phyloP scores from a whole-genome alignment of 2,888 invertebrate genomes.

The Drosophila algonquin region DNA sequence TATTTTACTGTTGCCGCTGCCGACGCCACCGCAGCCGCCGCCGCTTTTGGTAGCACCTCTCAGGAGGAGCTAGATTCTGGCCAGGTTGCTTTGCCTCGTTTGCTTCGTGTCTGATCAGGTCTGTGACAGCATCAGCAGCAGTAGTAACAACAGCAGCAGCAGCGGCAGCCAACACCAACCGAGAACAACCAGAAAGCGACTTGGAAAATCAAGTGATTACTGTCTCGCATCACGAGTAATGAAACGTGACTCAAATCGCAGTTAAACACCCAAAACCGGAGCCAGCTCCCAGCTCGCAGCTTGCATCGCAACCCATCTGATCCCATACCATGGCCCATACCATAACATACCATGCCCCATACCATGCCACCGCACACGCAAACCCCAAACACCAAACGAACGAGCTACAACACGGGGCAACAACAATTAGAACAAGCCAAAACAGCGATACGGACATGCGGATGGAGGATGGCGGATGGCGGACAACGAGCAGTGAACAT shows the following conservation, averaged over 20 bases:
- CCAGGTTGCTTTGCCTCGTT: slow-evolving; percentile 11
- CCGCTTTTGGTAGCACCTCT: slow-evolving; percentile 51
- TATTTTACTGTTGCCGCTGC: slow-evolving; percentile 31
- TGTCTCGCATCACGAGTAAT: slow-evolving; percentile 81
- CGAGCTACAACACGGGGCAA: slow-evolving; percentile 71
- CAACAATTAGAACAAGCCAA: slow-evolving; percentile 78
- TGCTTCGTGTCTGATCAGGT: slow-evolving; percentile 43
- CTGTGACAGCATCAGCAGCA: slow-evolving; percentile 45
- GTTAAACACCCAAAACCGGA: slow-evolving; percentile 68
- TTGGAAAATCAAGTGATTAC: slow-evolving; percentile 79
- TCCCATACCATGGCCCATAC: slow-evolving; percentile 1
- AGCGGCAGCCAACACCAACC: slow-evolving; percentile 24
- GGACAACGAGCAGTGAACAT: neutral
- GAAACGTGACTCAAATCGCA: slow-evolving; percentile 81
- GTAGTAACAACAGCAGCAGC: slow-evolving; percentile 25
- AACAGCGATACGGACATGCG: slow-evolving; percentile 42
- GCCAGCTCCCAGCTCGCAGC: slow-evolving; percentile 3
- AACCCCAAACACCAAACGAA: slow-evolving; percentile 42
- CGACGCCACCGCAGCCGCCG: slow-evolving; percentile 5
- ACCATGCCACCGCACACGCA: slow-evolving; percentile 44
- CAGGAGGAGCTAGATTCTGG: slow-evolving; percentile 18
- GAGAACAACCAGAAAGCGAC: slow-evolving; percentile 51
- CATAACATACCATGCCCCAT: slow-evolving; percentile 2
- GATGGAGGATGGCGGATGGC: neutral
- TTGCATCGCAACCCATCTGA: slow-evolving; percentile 1